Percentiles rank a stretch among this genome's conserved stretches.
These are phyloP conservation scores for Amphilophus citrinellus DNA, from an alignment of 2,113 vertebrate species.

Conservation along the genomic window DNA sequence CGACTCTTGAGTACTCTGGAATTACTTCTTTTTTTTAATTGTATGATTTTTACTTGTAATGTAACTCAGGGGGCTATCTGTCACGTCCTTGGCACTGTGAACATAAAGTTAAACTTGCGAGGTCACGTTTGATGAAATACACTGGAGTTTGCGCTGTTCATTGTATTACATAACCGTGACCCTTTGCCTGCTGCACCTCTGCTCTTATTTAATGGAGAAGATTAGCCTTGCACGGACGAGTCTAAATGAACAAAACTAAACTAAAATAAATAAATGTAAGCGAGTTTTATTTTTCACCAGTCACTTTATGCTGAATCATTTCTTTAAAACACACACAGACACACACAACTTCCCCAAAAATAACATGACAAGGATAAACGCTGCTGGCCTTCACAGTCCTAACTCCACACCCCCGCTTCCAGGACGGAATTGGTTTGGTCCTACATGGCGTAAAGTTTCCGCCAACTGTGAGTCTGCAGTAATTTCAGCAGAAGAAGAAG, in stretches of 20 bases:
- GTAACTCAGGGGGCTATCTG: background rate
- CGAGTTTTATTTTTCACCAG: rapidly evolving
- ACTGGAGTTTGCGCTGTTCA: background rate
- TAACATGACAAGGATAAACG: background rate
- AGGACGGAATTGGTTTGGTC: conserved; percentile 48
- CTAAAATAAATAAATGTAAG: background rate
- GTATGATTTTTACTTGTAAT: no score
- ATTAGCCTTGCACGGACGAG: conserved; percentile 19
- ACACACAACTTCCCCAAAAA: rapidly evolving
- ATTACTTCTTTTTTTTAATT: no score
- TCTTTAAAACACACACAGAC: background rate
- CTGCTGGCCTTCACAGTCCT: background rate
- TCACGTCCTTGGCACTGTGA: conserved; percentile 24
- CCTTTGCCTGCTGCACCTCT: conserved; percentile 58
- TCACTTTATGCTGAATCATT: rapidly evolving
- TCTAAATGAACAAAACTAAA: conserved; percentile 1
- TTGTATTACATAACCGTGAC: conserved; percentile 77
- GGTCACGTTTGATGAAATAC: conserved; percentile 15
- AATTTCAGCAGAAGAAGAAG: background rate
- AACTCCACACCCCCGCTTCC: background rate
- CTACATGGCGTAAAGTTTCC: conserved; percentile 66
- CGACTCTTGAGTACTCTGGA: no score
- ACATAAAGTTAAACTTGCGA: conserved; percentile 10
- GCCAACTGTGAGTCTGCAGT: conserved; percentile 21
- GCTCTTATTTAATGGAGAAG: conserved; percentile 33